Conservation (phyloP, 2,888 invertebrate genomes). For the Parnassius glacialis region DNA sequence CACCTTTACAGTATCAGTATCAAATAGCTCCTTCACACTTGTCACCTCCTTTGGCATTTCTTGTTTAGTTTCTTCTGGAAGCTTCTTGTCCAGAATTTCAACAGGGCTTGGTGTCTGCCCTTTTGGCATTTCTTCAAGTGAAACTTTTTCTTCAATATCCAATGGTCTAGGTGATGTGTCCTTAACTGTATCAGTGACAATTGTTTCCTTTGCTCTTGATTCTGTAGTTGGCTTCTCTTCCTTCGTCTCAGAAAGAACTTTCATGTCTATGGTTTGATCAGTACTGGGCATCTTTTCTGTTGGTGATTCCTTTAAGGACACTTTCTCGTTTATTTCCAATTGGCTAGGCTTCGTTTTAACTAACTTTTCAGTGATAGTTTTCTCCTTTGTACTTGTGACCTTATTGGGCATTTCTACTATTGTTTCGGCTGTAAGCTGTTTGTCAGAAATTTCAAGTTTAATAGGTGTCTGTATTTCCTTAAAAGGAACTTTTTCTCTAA, state of each 20-base stretch:
- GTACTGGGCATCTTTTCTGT: no score
- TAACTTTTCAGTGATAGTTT: no score
- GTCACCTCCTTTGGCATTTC: neutral
- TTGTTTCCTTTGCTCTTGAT: neutral
- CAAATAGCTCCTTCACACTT: no score
- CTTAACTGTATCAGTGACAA: neutral
- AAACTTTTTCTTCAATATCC: neutral
- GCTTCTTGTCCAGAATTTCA: neutral
- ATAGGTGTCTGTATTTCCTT: no score
- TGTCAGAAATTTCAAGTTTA: no score
- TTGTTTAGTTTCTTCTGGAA: neutral
- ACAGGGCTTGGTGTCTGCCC: slow-evolving; percentile 24
- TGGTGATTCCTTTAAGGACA: no score
- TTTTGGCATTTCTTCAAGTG: slow-evolving; percentile 6
- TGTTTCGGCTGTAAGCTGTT: neutral
- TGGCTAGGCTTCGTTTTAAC: no score
- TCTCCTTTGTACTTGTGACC: neutral
- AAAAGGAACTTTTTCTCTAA: neutral
- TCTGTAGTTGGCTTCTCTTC: no score
- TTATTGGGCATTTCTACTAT: neutral
- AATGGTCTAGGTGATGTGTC: slow-evolving; percentile 20
- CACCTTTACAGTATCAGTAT: no score
- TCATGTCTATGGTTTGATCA: no score
- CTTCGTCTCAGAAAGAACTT: no score
- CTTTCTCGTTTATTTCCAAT: no score